A percentile compares a stretch with the other conserved stretches of the same genome.
Conservation (phyloP, 2,113 vertebrate genomes). For the Alethe castanea region DNA sequence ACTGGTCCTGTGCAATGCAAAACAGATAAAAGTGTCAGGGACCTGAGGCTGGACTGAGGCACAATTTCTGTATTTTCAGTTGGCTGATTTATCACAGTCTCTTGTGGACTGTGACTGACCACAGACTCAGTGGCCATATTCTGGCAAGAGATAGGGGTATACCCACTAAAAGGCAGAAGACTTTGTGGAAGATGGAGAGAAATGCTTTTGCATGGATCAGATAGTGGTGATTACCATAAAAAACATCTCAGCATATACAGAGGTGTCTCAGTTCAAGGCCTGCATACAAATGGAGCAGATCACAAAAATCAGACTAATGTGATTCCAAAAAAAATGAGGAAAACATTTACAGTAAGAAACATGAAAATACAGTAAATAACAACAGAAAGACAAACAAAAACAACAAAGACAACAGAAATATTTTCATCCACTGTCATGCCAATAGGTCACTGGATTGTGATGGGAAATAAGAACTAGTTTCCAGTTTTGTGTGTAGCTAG, state of each 20-base stretch:
- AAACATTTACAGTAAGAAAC: not conserved
- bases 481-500: not conserved
- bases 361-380: not conserved
- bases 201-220: not conserved
- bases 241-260: not conserved
- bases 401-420: not conserved
- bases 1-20: not conserved
- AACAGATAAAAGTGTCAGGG: not conserved
- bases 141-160: fast-evolving
- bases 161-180: not conserved
- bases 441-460: not conserved
- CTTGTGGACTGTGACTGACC: not conserved
- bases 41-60: not conserved
- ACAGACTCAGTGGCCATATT: not conserved
- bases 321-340: not conserved
- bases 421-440: not conserved
- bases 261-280: not conserved
- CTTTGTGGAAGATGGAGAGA: not conserved
- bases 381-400: no score
- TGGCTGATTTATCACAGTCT: not conserved
- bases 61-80: not conserved
- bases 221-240: not conserved
- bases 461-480: not conserved
- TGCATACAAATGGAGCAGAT: not conserved
- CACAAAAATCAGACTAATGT: not conserved